These are phyloP conservation scores for Hippocampus mohnikei DNA, from an alignment of 2,113 vertebrate genomes.

Conservation along the genomic window DNA sequence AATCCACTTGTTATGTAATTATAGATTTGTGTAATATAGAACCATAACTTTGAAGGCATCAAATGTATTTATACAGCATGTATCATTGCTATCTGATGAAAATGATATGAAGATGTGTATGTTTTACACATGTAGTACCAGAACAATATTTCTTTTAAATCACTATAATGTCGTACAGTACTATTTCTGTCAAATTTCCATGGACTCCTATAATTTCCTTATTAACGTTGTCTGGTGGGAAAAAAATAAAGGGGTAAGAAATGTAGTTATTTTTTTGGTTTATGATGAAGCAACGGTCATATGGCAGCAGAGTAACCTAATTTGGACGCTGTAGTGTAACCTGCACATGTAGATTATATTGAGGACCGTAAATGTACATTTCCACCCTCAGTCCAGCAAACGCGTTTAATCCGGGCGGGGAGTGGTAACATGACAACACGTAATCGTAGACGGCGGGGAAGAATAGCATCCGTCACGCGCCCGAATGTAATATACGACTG, in stretches of 20 bases:
- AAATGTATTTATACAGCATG: background rate
- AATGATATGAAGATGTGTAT: background rate
- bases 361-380: no score
- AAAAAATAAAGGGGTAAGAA: background rate
- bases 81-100: background rate
- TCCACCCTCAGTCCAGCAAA: no score
- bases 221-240: no score
- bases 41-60: background rate
- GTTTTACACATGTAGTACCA: background rate
- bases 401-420: no score
- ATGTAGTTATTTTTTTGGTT: background rate
- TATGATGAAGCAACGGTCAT: background rate
- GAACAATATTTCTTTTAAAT: background rate
- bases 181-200: no score
- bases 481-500: no score
- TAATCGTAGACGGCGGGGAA: no score
- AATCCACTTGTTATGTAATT: conserved; percentile 5
- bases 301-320: background rate
- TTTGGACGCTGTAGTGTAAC: no score
- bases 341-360: no score
- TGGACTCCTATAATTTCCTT: no score
- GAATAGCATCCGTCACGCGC: no score
- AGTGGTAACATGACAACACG: no score
- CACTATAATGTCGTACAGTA: background rate
- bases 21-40: background rate